Conservation (phyloP, 2,797 vertebrate species). For the Ctenosaura bakeri region DNA sequence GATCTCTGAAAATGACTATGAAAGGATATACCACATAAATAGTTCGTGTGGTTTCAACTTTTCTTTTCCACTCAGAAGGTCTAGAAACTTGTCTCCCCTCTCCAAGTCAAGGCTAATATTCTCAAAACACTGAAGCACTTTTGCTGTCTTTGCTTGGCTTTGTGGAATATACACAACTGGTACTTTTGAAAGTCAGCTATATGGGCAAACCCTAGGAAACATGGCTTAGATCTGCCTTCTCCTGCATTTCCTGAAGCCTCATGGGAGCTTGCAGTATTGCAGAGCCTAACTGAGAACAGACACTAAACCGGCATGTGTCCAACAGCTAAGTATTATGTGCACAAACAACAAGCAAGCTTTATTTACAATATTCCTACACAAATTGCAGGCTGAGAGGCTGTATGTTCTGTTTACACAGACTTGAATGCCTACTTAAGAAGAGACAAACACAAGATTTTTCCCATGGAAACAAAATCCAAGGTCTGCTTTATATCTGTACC, state of each 20-base stretch:
- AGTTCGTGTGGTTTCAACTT: neutral
- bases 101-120: neutral
- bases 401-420: slow-evolving; percentile 72
- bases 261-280: slow-evolving; percentile 32
- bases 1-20: neutral
- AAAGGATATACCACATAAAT: neutral
- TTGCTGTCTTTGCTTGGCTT: neutral
- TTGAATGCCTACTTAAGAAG: slow-evolving; percentile 76
- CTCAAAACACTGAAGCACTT: neutral
- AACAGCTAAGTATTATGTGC: slow-evolving; percentile 70
- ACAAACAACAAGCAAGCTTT: slow-evolving; percentile 79
- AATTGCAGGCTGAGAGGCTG: slow-evolving; percentile 72
- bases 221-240: slow-evolving; percentile 58
- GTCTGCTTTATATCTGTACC: slow-evolving; percentile 77
- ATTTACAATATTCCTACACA: slow-evolving; percentile 73
- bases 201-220: slow-evolving; percentile 42
- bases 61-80: neutral
- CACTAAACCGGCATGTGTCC: slow-evolving; percentile 65
- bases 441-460: slow-evolving; percentile 72
- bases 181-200: neutral
- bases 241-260: slow-evolving; percentile 46
- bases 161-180: neutral
- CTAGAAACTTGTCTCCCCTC: neutral
- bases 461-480: slow-evolving; percentile 80
- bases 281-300: slow-evolving; percentile 37